These are phyloP conservation scores for Alectura lathami DNA, from an alignment of 2,113 vertebrate species.

Conservation along the genomic window DNA sequence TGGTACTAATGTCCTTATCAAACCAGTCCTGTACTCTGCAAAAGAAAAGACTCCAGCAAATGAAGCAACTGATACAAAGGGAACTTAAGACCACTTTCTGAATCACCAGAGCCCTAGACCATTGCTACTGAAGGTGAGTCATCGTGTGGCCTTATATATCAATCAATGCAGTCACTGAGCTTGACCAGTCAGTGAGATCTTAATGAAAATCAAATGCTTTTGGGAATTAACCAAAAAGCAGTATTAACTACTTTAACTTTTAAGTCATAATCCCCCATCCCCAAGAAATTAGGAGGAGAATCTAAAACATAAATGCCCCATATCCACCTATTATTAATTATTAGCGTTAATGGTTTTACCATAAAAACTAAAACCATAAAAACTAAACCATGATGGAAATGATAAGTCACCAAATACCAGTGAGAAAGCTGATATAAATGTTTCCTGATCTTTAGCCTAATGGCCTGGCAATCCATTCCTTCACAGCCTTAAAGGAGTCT, in stretches of 20 bases:
- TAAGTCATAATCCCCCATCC: fast-evolving
- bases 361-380: background rate
- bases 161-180: background rate
- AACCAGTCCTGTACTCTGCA: background rate
- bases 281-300: background rate
- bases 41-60: background rate
- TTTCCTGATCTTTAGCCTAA: background rate
- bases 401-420: background rate
- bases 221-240: background rate
- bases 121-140: background rate
- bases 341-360: background rate
- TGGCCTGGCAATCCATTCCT: background rate
- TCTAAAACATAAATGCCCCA: background rate
- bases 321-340: background rate
- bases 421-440: background rate
- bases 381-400: background rate
- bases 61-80: background rate
- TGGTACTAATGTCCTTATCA: background rate
- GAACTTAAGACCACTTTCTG: background rate
- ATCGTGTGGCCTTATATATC: background rate
- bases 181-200: background rate
- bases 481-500: background rate
- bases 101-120: background rate
- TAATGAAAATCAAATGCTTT: background rate
- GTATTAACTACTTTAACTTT: background rate